phyloP scores from a whole-genome alignment of 1,140 invertebrate genomes.

The Zaprionus lachaisei region DNA sequence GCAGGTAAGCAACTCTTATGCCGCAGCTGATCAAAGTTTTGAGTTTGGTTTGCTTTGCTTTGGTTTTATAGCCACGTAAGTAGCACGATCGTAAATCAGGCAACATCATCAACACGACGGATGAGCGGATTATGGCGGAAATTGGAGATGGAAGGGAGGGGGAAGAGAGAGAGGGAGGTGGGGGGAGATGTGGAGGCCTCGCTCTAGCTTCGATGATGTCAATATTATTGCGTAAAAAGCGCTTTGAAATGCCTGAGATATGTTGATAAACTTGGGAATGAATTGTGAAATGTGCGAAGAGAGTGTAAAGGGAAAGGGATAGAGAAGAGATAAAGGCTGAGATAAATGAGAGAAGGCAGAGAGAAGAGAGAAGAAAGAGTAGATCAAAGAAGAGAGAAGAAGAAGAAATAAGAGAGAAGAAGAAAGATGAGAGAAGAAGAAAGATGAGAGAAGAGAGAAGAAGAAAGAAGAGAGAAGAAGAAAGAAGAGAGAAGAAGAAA shows the following conservation, averaged over 20 bases:
- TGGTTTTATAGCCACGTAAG: conserved; percentile 71
- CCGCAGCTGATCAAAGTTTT: conserved; percentile 51
- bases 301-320: neutral
- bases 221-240: conserved; percentile 72
- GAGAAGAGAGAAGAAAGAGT: no score
- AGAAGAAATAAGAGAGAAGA: no score
- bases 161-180: neutral
- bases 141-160: neutral
- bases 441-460: no score
- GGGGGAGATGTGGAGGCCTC: neutral
- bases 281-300: neutral
- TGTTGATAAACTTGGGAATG: conserved; percentile 24
- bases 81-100: conserved; percentile 75
- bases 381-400: no score
- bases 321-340: neutral
- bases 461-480: no score
- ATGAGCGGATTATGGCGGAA: conserved; percentile 25
- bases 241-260: conserved; percentile 9
- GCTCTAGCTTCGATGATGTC: conserved; percentile 59
- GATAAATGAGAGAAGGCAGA: no score
- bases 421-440: no score
- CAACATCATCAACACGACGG: conserved; percentile 53
- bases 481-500: no score
- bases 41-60: conserved; percentile 26
- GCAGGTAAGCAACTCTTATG: conserved; percentile 74